Conservation (phyloP, 1,140 invertebrate species). For the Archegozetes longisetosus region DNA sequence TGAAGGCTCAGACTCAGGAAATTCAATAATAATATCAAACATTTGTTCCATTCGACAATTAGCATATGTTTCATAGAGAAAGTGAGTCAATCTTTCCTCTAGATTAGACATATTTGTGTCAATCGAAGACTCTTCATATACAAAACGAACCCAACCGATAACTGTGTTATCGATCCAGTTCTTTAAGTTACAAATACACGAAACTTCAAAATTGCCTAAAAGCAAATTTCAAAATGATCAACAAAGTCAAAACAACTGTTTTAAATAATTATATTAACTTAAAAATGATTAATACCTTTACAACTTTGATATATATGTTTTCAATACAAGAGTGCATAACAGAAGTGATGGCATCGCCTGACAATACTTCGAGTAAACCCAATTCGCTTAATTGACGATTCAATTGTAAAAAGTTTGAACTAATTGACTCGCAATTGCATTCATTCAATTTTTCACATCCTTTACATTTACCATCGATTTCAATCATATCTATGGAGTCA, state of each 20-base stretch:
- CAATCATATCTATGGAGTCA: background rate
- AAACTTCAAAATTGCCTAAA: conserved; percentile 13
- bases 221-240: too few relatives aligned
- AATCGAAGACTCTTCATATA: background rate
- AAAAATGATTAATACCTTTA: conserved; percentile 8
- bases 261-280: too few relatives aligned
- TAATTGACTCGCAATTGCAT: background rate
- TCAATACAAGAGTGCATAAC: conserved; percentile 14
- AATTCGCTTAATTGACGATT: conserved; percentile 5
- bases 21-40: conserved; percentile 92
- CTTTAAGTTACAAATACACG: conserved; percentile 3
- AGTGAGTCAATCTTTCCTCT: conserved; percentile 31
- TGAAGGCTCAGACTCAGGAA: conserved; percentile 83
- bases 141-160: conserved; percentile 14
- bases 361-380: conserved; percentile 6
- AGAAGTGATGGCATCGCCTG: conserved; percentile 11
- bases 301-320: conserved; percentile 12
- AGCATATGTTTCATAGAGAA: conserved; percentile 74
- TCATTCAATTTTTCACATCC: background rate
- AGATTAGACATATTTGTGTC: background rate
- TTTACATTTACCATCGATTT: background rate
- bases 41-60: conserved; percentile 72
- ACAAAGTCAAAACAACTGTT: too few relatives aligned
- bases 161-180: conserved; percentile 15
- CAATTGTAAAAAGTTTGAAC: background rate